These are phyloP conservation scores for Cantharis flavilabris DNA, from an alignment of 2,888 invertebrate species.

Conservation along the genomic window DNA sequence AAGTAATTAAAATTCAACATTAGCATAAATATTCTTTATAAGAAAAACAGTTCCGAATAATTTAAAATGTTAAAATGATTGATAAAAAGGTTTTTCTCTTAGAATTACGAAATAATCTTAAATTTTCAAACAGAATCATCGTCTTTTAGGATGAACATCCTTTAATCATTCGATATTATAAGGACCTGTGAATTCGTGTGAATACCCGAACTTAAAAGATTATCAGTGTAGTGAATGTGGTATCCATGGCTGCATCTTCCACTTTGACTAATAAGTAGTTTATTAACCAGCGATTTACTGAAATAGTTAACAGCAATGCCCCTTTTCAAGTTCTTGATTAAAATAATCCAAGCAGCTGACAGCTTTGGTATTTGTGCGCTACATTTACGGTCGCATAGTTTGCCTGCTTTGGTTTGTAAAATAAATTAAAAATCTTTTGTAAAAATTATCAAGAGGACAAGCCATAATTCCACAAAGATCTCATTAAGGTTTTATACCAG, in stretches of 20 bases:
- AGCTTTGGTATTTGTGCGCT: background rate
- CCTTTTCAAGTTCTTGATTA: background rate
- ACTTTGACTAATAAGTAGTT: background rate
- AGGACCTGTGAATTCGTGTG: background rate
- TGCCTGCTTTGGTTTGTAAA: background rate
- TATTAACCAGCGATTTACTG: background rate
- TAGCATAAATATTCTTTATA: background rate
- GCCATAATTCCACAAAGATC: background rate
- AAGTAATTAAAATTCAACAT: background rate
- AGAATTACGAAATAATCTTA: background rate
- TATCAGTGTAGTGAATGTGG: background rate
- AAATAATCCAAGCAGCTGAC: background rate
- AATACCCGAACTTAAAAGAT: background rate
- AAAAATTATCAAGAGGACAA: background rate
- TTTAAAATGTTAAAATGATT: background rate
- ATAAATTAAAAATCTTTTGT: background rate
- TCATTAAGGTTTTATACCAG: background rate
- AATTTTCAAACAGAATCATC: background rate
- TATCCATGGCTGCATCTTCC: background rate
- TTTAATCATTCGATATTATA: background rate
- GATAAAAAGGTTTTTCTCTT: background rate
- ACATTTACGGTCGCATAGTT: background rate
- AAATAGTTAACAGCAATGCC: background rate
- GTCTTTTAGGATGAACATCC: background rate
- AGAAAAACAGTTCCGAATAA: background rate